phyloP scores from a whole-genome alignment of 2,113 vertebrate species.

The Phalacrocorax aristotelis region DNA sequence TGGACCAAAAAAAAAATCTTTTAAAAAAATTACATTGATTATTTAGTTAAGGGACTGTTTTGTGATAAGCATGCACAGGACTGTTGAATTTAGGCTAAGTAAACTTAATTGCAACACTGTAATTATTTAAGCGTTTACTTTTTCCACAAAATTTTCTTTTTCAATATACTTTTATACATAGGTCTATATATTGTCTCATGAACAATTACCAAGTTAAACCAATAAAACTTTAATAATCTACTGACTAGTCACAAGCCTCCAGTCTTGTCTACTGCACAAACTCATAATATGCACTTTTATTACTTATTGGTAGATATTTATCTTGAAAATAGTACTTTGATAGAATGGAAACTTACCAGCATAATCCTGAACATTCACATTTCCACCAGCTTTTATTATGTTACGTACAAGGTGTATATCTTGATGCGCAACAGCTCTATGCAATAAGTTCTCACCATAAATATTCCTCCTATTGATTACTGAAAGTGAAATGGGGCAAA shows the following conservation, averaged over 20 bases:
- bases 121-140: neutral
- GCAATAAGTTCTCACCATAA: conserved; percentile 77
- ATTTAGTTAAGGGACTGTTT: neutral
- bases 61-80: neutral
- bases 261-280: neutral
- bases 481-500: neutral
- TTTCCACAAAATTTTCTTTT: neutral
- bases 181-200: neutral
- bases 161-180: neutral
- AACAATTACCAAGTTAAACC: neutral
- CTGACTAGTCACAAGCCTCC: neutral
- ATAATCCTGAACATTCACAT: conserved; percentile 75
- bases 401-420: conserved; percentile 54
- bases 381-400: conserved; percentile 71
- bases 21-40: neutral
- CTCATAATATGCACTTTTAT: neutral
- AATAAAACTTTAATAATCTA: neutral
- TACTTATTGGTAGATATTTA: neutral
- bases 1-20: neutral
- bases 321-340: neutral
- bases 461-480: conserved; percentile 67
- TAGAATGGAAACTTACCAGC: conserved; percentile 72
- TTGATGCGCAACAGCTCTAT: conserved; percentile 67
- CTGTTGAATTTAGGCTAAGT: neutral
- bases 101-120: neutral